Evolutionary conservation across 2,113 vertebrate genomes (phyloP).

Genomic region (Microtus montanus): DNA sequence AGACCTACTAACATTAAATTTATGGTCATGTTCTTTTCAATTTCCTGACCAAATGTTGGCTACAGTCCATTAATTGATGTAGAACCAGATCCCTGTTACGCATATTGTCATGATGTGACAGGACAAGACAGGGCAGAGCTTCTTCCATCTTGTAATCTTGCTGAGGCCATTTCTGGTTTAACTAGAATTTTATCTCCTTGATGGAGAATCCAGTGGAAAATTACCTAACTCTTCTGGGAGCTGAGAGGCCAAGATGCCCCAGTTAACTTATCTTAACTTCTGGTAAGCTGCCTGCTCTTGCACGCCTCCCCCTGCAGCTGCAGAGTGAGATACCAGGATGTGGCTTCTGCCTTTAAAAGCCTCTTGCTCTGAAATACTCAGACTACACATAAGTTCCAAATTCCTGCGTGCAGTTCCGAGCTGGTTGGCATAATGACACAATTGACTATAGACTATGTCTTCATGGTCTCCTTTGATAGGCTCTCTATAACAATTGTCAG

Average conservation of each 20-base stretch:
- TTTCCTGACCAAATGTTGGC: background rate
- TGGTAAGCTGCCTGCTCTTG: background rate
- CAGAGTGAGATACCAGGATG: background rate
- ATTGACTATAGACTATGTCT: background rate
- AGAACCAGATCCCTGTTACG: background rate
- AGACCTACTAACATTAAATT: background rate
- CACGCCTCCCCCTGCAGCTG: background rate
- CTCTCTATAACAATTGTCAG: background rate
- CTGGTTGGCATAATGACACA: background rate
- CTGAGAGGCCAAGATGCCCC: background rate
- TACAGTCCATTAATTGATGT: too few species aligned
- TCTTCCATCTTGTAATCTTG: background rate
- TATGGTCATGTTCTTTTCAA: background rate
- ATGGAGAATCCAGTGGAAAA: background rate
- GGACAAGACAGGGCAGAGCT: background rate
- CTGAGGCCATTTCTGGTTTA: background rate
- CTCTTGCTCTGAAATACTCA: background rate
- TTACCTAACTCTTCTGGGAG: background rate
- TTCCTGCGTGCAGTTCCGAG: background rate
- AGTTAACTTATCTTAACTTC: background rate
- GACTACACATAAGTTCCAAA: background rate
- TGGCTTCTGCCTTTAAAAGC: background rate
- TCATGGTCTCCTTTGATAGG: background rate
- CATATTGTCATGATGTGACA: background rate
- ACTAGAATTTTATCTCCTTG: background rate